These are phyloP conservation scores for Odontomyia ornata DNA, from an alignment of 2,888 invertebrate species.

Conservation along the genomic window DNA sequence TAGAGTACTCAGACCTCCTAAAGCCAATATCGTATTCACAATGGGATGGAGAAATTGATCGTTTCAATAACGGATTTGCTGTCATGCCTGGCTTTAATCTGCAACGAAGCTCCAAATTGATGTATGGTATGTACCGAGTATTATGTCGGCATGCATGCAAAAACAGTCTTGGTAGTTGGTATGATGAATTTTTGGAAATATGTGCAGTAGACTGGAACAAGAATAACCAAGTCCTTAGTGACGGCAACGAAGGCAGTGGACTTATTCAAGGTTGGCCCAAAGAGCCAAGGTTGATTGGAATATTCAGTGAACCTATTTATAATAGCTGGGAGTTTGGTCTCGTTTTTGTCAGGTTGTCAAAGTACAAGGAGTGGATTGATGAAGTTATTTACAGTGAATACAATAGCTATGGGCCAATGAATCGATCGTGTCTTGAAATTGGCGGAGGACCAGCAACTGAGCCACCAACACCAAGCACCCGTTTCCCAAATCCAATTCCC, in stretches of 20 bases:
- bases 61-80: conserved; percentile 1
- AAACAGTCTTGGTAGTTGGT: neutral
- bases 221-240: conserved; percentile 1
- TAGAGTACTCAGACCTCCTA: neutral
- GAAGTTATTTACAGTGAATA: neutral
- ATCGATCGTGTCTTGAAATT: too few relatives aligned
- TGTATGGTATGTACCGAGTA: conserved; percentile 49
- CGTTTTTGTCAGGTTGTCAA: conserved; percentile 33
- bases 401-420: too few relatives aligned
- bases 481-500: too few relatives aligned
- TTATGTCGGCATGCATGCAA: conserved; percentile 33
- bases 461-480: too few relatives aligned
- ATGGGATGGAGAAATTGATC: neutral
- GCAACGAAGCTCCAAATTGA: conserved; percentile 35
- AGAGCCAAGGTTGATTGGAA: conserved; percentile 42
- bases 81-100: conserved; percentile 48
- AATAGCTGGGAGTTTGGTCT: neutral
- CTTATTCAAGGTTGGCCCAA: conserved; percentile 47
- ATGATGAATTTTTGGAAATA: conserved; percentile 46
- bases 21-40: neutral
- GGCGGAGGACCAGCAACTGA: too few relatives aligned
- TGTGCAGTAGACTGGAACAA: conserved; percentile 43
- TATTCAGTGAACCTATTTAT: conserved; percentile 19
- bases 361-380: conserved; percentile 45
- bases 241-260: conserved; percentile 42